Evolutionary conservation across 2,797 vertebrate genomes (phyloP).

Genomic region (Catharus ustulatus): DNA sequence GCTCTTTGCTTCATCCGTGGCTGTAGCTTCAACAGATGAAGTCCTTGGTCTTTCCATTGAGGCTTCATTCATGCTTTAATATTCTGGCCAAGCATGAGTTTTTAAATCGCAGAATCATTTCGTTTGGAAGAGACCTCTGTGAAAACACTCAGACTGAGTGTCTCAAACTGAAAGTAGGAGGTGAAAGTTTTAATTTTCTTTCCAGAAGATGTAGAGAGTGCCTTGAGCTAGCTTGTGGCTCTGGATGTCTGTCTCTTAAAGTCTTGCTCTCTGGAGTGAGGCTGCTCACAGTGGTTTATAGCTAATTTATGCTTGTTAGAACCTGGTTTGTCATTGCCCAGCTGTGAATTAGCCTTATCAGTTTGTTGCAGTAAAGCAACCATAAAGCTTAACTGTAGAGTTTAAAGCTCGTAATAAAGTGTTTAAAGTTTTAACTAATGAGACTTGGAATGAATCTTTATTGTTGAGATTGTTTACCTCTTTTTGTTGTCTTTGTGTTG

Average conservation of each 20-base stretch:
- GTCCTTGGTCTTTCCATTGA: neutral
- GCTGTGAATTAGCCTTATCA: neutral
- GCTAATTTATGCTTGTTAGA: neutral
- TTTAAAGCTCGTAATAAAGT: neutral
- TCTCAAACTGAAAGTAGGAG: too few species aligned
- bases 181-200: neutral
- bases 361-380: neutral
- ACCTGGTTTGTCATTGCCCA: neutral
- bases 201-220: neutral
- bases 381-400: neutral
- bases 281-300: neutral
- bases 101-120: neutral
- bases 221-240: neutral
- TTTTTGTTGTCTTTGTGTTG: neutral
- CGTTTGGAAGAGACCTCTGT: neutral
- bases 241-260: neutral
- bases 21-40: neutral
- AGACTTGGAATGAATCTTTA: neutral
- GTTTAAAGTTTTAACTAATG: neutral
- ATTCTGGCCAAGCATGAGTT: neutral
- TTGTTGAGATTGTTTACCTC: neutral
- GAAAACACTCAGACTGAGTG: neutral
- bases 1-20: neutral
- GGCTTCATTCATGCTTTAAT: neutral
- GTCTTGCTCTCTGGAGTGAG: neutral